phyloP scores from a whole-genome alignment of 2,113 vertebrate species.

The Prionailurus viverrinus region DNA sequence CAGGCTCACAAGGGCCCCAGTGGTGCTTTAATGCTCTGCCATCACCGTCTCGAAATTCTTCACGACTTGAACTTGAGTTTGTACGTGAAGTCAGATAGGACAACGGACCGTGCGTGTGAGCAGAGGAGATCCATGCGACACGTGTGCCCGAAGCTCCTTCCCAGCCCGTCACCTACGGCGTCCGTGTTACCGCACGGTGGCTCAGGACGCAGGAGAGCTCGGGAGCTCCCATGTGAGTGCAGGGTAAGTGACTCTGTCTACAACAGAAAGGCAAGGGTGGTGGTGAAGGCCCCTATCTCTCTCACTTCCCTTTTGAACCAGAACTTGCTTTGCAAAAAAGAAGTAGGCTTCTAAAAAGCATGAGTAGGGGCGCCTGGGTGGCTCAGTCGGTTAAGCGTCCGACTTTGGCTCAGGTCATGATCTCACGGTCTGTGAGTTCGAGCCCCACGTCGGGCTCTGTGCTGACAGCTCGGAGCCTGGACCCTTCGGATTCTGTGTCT shows the following conservation, averaged over 20 bases:
- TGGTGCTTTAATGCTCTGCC: background rate
- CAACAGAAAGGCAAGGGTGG: background rate
- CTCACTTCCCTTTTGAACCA: background rate
- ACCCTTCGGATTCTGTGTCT: no score
- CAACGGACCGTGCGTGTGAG: accelerated
- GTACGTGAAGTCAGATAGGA: background rate
- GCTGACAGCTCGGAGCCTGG: no score
- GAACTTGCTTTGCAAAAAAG: background rate
- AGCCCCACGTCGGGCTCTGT: no score
- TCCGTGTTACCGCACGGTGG: accelerated
- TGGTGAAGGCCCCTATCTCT: background rate
- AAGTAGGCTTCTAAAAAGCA: background rate
- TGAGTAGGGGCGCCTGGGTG: no score
- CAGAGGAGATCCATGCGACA: background rate
- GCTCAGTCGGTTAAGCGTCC: no score
- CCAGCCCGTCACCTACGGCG: accelerated
- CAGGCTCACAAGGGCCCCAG: background rate
- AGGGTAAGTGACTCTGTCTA: background rate
- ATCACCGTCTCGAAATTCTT: background rate
- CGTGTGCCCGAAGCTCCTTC: accelerated
- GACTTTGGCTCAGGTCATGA: no score
- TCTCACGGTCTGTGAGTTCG: accelerated
- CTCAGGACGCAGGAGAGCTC: background rate
- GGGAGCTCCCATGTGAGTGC: background rate
- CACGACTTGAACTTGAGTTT: background rate